phyloP scores from a whole-genome alignment of 2,113 vertebrate species.

The Lophura nycthemera region DNA sequence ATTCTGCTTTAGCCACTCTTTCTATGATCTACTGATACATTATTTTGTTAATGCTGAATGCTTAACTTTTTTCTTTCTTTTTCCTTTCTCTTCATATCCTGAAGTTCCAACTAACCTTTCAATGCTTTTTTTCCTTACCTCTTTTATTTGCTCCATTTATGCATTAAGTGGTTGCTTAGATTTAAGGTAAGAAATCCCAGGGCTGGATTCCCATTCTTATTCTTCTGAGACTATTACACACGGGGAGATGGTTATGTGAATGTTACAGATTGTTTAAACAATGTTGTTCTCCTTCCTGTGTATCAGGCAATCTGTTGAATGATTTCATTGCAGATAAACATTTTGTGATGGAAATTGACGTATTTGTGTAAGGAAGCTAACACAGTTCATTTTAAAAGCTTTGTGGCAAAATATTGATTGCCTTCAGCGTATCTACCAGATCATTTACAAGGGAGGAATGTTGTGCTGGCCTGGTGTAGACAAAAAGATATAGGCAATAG shows the following conservation, averaged over 20 bases:
- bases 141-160: conserved; percentile 90
- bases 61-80: conserved; percentile 84
- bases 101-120: conserved; percentile 89
- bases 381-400: neutral
- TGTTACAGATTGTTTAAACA: conserved; percentile 41
- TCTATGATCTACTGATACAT: conserved; percentile 82
- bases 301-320: neutral
- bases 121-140: conserved; percentile 90
- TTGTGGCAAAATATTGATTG: conserved; percentile 25
- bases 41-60: conserved; percentile 84
- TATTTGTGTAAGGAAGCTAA: conserved; percentile 5
- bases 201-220: conserved; percentile 82
- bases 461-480: too few species aligned
- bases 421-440: neutral
- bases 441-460: conserved; percentile 39
- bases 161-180: conserved; percentile 99
- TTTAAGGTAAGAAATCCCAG: conserved; percentile 98
- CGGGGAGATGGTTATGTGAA: conserved; percentile 72
- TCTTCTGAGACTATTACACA: conserved; percentile 82
- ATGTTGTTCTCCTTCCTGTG: neutral
- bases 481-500: too few species aligned
- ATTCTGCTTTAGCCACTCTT: conserved; percentile 85
- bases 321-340: neutral
- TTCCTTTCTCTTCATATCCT: conserved; percentile 85
- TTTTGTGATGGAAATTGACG: conserved; percentile 15